A percentile compares a stretch with the other conserved stretches of the same genome.
Evolutionary conservation across 2,888 invertebrate species (phyloP).

Genomic region (Junonia oenone): DNA sequence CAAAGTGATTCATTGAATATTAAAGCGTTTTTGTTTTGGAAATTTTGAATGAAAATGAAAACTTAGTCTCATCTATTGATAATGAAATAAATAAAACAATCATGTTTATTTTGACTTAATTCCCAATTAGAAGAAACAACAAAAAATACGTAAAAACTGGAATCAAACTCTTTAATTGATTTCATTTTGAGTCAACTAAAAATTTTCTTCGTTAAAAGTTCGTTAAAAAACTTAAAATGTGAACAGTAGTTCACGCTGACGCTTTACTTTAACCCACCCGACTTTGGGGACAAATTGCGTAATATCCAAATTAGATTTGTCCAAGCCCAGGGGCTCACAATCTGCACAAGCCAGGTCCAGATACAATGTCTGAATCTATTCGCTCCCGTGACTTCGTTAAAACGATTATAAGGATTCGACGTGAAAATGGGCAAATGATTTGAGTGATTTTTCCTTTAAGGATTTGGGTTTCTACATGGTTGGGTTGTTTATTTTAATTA

Average conservation of each 20-base stretch:
- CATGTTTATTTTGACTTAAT: too few species aligned
- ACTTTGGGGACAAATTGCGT: slow-evolving; percentile 45
- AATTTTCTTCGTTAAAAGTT: neutral
- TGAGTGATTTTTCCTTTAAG: neutral
- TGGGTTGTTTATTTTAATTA: too few species aligned
- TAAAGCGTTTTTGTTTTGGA: too few species aligned
- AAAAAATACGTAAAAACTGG: too few species aligned
- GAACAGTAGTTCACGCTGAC: neutral
- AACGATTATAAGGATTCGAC: slow-evolving; percentile 16
- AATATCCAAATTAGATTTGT: slow-evolving; percentile 60
- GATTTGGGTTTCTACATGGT: neutral
- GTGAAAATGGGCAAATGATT: neutral
- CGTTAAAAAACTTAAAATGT: neutral
- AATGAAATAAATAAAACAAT: too few species aligned
- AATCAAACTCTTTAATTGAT: too few species aligned
- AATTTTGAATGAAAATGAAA: too few species aligned
- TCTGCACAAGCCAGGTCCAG: slow-evolving; percentile 40
- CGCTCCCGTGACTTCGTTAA: slow-evolving; percentile 24
- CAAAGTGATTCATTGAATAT: too few species aligned
- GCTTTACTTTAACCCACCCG: neutral
- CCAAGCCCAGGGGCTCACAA: slow-evolving; percentile 40
- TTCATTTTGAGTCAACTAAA: too few species aligned
- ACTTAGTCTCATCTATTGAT: too few species aligned
- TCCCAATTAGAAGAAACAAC: too few species aligned
- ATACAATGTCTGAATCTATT: slow-evolving; percentile 24